Evolutionary conservation across 2,888 invertebrate species (phyloP).

Genomic region (Hoplodrina ambigua): DNA sequence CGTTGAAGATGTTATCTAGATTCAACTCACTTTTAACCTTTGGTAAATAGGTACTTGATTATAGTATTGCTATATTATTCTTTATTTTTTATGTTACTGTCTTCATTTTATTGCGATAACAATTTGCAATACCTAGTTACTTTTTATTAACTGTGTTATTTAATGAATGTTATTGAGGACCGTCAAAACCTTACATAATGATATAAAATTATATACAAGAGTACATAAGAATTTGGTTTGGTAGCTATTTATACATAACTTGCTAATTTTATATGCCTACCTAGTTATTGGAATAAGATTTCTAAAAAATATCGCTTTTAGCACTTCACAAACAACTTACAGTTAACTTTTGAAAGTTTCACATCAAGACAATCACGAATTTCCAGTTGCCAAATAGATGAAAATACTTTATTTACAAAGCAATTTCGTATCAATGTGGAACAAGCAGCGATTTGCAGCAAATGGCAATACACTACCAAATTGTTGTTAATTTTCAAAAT

Average conservation of each 20-base stretch:
- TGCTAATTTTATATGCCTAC: neutral
- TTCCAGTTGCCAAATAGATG: conserved; percentile 11
- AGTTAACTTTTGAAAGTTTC: conserved; percentile 25
- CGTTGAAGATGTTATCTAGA: conserved; percentile 12
- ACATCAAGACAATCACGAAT: conserved; percentile 35
- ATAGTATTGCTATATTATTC: neutral
- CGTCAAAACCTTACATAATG: neutral
- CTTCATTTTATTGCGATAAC: neutral
- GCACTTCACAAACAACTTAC: conserved; percentile 23
- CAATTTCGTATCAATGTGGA: conserved; percentile 10
- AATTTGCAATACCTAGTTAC: neutral
- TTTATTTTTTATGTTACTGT: neutral
- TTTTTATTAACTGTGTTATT: neutral
- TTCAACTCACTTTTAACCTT: conserved; percentile 11
- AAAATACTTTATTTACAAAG: conserved; percentile 16
- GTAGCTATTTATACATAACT: neutral
- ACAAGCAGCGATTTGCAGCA: neutral
- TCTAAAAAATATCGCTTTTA: conserved; percentile 28
- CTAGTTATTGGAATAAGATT: neutral
- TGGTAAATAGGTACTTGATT: conserved; percentile 11
- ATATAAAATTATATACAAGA: no score
- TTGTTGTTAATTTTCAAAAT: conserved; percentile 12
- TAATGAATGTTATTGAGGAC: neutral
- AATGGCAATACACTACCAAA: neutral
- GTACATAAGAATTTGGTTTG: neutral